Conservation (phyloP, 1,140 invertebrate species). For the Formica exsecta region DNA sequence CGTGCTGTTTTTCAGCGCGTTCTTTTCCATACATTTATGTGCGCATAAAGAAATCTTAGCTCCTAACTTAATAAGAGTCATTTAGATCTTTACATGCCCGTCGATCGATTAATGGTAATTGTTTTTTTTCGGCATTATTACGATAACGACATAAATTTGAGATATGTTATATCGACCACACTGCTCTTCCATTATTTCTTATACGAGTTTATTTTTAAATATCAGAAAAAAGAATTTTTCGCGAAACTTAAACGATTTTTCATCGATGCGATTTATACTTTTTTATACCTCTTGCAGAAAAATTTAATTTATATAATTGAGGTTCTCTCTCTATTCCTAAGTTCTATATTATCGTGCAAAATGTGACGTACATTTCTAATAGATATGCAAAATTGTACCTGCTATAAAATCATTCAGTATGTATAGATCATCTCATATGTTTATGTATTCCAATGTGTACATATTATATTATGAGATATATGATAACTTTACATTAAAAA, state of each 20-base stretch:
- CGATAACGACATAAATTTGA: not conserved
- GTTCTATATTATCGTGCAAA: not conserved
- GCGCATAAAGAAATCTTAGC: not conserved
- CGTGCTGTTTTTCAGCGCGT: not conserved
- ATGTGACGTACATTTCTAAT: not conserved
- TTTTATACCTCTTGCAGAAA: slow-evolving; percentile 29
- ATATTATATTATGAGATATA: not conserved
- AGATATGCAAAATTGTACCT: not conserved
- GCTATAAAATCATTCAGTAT: slow-evolving; percentile 12
- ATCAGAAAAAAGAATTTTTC: not conserved
- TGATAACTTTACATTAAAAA: not conserved
- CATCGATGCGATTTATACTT: slow-evolving; percentile 32
- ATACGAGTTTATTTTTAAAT: slow-evolving; percentile 26
- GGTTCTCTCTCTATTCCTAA: not conserved
- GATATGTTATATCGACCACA: not conserved
- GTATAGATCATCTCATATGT: not conserved
- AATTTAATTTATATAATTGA: slow-evolving; percentile 29
- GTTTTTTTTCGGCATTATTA: not conserved
- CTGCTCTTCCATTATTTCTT: slow-evolving; percentile 35
- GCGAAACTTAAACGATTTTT: not conserved
- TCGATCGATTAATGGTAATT: not conserved
- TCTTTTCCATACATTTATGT: not conserved
- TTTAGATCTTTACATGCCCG: not conserved
- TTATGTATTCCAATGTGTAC: not conserved
- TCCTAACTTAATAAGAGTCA: not conserved